Percentiles rank a stretch among this genome's conserved stretches.
Evolutionary conservation across 64 coral and sea anemone genomes (phyloP).

Genomic region (Trachythela sp.): DNA sequence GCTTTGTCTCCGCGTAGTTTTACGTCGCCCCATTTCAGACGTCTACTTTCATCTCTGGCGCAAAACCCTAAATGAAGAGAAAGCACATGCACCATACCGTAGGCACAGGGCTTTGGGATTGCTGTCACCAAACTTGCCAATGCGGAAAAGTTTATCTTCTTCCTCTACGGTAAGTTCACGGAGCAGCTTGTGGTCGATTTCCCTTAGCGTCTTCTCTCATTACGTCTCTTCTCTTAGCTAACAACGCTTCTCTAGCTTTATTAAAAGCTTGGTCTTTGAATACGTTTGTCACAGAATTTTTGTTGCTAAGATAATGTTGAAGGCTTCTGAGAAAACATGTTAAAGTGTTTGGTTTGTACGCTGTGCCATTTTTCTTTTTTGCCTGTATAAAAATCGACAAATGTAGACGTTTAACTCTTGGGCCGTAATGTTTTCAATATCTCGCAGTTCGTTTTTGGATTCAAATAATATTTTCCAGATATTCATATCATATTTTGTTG

Average conservation of each 20-base stretch:
- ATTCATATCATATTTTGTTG: slow-evolving; percentile 55
- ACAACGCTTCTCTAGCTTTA: not conserved
- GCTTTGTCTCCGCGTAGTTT: slow-evolving; percentile 27
- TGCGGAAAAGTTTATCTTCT: no score
- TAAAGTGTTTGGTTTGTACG: slow-evolving; percentile 55
- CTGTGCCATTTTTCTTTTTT: slow-evolving; percentile 24
- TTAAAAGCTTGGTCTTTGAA: not conserved
- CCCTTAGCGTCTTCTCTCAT: not conserved
- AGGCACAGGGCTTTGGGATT: not conserved
- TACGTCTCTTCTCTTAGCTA: not conserved
- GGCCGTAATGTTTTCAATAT: slow-evolving; percentile 33
- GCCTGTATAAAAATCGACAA: slow-evolving; percentile 42
- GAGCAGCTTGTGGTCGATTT: not conserved
- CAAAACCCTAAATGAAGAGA: slow-evolving; percentile 57
- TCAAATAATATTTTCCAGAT: slow-evolving; percentile 36
- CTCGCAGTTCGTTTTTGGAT: slow-evolving; percentile 21
- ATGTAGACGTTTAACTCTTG: slow-evolving; percentile 3
- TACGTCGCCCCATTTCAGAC: slow-evolving; percentile 18
- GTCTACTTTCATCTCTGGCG: slow-evolving; percentile 6
- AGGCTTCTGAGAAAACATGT: no score
- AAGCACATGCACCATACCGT: slow-evolving; percentile 39
- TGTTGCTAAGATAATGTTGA: slow-evolving; percentile 3
- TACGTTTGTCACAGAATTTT: not conserved
- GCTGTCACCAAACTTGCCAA: no score
- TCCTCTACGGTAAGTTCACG: not conserved